Percentiles rank a stretch among this genome's conserved stretches.
Evolutionary conservation across 2,888 invertebrate genomes (phyloP).

Genomic region (Aproaerema taeniolella): DNA sequence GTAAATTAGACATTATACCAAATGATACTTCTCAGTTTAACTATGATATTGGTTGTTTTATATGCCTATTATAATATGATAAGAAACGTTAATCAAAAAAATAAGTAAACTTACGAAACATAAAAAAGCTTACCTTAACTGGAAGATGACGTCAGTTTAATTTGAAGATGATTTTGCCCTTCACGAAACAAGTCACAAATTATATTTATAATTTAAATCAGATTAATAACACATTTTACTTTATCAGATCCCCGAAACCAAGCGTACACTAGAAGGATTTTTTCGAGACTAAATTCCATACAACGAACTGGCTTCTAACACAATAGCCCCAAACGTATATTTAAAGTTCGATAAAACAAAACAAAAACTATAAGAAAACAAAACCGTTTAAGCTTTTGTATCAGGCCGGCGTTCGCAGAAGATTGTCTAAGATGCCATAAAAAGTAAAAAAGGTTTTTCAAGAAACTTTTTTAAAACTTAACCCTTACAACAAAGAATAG

Average conservation of each 20-base stretch:
- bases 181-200: too few species aligned
- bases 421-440: slow-evolving; percentile 42
- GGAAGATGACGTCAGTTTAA: too few species aligned
- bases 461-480: slow-evolving; percentile 34
- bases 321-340: slow-evolving; percentile 72
- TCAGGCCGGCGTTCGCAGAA: slow-evolving; percentile 67
- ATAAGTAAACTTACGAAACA: too few species aligned
- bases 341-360: slow-evolving; percentile 68
- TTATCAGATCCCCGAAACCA: slow-evolving; percentile 34
- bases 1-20: too few species aligned
- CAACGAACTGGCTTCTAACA: slow-evolving; percentile 54
- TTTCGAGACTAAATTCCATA: slow-evolving; percentile 67
- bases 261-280: slow-evolving; percentile 65
- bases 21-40: too few species aligned
- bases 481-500: slow-evolving; percentile 62
- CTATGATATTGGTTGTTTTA: too few species aligned
- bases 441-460: slow-evolving; percentile 42
- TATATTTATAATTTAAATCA: background rate
- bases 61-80: too few species aligned
- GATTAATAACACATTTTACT: too few species aligned
- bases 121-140: too few species aligned
- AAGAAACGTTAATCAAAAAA: too few species aligned
- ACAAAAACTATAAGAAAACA: slow-evolving; percentile 60
- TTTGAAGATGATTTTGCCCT: too few species aligned
- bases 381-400: slow-evolving; percentile 62